Base-by-base conservation (phyloP, 2,797 vertebrate genomes). In the Heterohyrax brucei region DNA sequence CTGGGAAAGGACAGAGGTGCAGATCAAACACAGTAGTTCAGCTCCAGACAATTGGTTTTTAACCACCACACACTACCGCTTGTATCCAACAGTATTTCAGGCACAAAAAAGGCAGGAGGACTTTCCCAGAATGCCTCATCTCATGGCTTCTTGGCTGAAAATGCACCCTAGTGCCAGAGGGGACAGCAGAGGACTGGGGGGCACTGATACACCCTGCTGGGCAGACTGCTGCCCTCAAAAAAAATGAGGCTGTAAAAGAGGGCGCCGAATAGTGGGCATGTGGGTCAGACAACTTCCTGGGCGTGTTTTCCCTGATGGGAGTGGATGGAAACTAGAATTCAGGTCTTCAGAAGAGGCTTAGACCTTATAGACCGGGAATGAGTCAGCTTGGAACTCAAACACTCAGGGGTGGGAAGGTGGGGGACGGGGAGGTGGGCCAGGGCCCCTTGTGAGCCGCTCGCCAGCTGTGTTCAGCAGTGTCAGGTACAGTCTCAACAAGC, bases 401-500 rank as follows among this genome's bases (percentile, higher is more conserved):
- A 14, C 50, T 44, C 12, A 16, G 46, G 26, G n/a, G 39, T 39
- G 39, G 39, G 39, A 39, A 39, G 39, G 39, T 39, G 39, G 39
- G 39, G 39, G 39, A 39, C 39, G 46, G 48, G 16, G 50, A 53
- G 8, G 77, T 46, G 5, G 64, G 50, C 46, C 1, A 13, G n/a
- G n/a, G 39, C 62, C 50, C 0, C 2, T 21, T 24, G 50, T 56
- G 22, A 46, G 66, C 22, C 19, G 2, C 22, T 50, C 53, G 70
- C 39, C 39, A 66, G 10, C 62, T 62, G 44, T 64, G 53, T 48
- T n/a, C 68, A 56, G 85, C 73, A 79, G 46, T 16, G 1, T 53
- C 68, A 76, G 89, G 68, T 83, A 26, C 70, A 61, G 56, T 46
- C 79, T 90, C 79, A 91, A 50, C 44, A 91, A 48, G 53, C 30